Base-by-base conservation (phyloP, 2,888 invertebrate genomes). In the Sceliomorpha sp. region DNA sequence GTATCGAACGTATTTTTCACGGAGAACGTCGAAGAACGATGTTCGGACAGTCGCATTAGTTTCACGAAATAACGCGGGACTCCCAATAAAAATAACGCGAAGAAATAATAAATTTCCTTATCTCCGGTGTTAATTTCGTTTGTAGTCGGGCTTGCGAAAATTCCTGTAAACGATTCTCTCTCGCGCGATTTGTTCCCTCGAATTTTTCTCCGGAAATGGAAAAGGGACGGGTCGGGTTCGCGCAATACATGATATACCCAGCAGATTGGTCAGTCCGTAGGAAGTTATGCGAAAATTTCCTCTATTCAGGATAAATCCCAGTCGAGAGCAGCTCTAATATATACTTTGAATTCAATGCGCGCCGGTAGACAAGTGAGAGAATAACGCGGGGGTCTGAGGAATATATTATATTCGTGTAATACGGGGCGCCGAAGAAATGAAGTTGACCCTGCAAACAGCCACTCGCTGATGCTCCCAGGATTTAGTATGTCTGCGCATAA, bases 241-340 rank as follows among this genome's bases (percentile, higher is more conserved):
- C 9, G 10, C 39, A 32, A 14, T 32, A 31, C 20, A 31, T 24
- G 12, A 31, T 39, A 40, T 29, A 53, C 32, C 14, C 24, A 20
- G 24, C 27, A 37, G 50, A 36, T 40, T 53, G 51, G 40, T 53
- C 51, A 40, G 51, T 36, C 29, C 17, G 31, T 32, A 27, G 14
- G 27, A 34, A 59, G 10, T 59, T 50, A 59, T 50, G 48, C 29
- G 26, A 42, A 59, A 40, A 50, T 42, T 40, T 47, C 36, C 50
- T 47, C 70, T 72, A 77, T 79, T 78, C 72, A 72, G 70, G 70
- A 71, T 77, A 70, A 72, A 73, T 70, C 72, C 68, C 68, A 76
- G 67, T 77, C 73, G 67, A 78, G 74, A 79, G 79, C 77, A 66
- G 73, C 71, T 79, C 79, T 79, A 79, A 79, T 79, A 78, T 79